A percentile compares a stretch with the other conserved stretches of the same genome.
These are phyloP conservation scores for Trinectes maculatus DNA, from an alignment of 2,113 vertebrate species.

Conservation along the genomic window DNA sequence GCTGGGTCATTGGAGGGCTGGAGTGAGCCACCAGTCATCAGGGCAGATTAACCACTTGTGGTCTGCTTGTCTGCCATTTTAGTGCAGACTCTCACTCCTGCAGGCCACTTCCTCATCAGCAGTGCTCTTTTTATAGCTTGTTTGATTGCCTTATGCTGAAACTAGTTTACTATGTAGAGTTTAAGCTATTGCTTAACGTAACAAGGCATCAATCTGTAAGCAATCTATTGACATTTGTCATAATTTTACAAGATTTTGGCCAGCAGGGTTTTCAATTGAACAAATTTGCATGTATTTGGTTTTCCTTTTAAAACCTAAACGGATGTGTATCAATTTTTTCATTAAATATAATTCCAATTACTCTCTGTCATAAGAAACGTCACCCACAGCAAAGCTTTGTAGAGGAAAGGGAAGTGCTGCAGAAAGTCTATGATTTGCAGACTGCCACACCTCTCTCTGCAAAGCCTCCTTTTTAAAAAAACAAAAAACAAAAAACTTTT, in stretches of 20 bases:
- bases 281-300: conserved; percentile 9
- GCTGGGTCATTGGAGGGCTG: conserved; percentile 78
- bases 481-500: too few relatives aligned
- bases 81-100: conserved; percentile 41
- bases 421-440: conserved; percentile 58
- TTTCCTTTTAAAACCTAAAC: conserved; percentile 35
- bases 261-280: conserved; percentile 13
- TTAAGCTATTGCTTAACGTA: conserved; percentile 21
- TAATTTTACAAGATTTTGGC: conserved; percentile 15
- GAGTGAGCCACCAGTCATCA: conserved; percentile 73
- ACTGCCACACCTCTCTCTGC: conserved; percentile 37
- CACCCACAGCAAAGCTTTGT: conserved; percentile 47
- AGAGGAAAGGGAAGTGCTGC: conserved; percentile 54
- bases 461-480: conserved; percentile 67
- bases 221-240: conserved; percentile 15
- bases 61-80: conserved; percentile 70
- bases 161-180: conserved; percentile 25
- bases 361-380: conserved; percentile 20
- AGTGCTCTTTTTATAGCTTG: conserved; percentile 36
- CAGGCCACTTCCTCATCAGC: conserved; percentile 49
- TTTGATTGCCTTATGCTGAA: conserved; percentile 22
- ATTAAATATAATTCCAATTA: too few relatives aligned
- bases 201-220: conserved; percentile 16
- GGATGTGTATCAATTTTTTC: conserved; percentile 28
- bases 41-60: conserved; percentile 76